Evolutionary conservation across 2,797 vertebrate genomes (phyloP).

Genomic region (Epinephelus malabaricus): DNA sequence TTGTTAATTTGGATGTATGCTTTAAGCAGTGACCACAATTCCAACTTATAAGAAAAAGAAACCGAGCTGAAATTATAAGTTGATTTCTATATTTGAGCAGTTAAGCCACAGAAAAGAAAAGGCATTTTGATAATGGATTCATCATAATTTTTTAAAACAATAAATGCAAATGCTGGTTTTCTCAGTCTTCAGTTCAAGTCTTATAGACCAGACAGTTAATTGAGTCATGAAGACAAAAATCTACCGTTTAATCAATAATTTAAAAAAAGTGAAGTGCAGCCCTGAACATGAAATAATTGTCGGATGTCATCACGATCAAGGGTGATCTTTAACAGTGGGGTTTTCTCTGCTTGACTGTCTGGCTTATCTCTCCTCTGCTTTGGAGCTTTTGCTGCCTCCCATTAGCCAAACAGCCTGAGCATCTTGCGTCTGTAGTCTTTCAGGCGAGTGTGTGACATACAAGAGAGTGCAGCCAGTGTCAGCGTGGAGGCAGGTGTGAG

Average conservation of each 20-base stretch:
- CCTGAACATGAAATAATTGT: not conserved
- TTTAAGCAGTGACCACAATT: too few species aligned
- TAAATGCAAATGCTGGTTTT: not conserved
- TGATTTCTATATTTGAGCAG: not conserved
- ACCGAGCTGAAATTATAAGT: not conserved
- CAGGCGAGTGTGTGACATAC: conserved; percentile 34
- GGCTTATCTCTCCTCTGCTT: conserved; percentile 18
- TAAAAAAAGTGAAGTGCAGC: not conserved
- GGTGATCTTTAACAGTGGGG: not conserved
- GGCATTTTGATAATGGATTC: not conserved
- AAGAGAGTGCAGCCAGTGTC: conserved; percentile 29
- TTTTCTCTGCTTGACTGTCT: not conserved
- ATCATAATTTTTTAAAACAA: not conserved
- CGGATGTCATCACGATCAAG: not conserved
- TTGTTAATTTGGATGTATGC: not conserved
- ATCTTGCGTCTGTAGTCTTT: conserved; percentile 30
- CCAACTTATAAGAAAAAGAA: not conserved
- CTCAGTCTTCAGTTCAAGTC: not conserved
- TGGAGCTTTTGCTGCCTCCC: conserved; percentile 5
- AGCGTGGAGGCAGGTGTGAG: conserved; percentile 60
- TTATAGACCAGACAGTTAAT: not conserved
- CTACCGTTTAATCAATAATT: not conserved
- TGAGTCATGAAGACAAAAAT: not conserved
- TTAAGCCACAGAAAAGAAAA: not conserved
- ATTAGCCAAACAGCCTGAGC: conserved; percentile 9